Percentiles rank a stretch among this genome's conserved stretches.
These are phyloP conservation scores for Myotis myotis DNA, from an alignment of 2,797 vertebrate genomes.

Conservation along the genomic window DNA sequence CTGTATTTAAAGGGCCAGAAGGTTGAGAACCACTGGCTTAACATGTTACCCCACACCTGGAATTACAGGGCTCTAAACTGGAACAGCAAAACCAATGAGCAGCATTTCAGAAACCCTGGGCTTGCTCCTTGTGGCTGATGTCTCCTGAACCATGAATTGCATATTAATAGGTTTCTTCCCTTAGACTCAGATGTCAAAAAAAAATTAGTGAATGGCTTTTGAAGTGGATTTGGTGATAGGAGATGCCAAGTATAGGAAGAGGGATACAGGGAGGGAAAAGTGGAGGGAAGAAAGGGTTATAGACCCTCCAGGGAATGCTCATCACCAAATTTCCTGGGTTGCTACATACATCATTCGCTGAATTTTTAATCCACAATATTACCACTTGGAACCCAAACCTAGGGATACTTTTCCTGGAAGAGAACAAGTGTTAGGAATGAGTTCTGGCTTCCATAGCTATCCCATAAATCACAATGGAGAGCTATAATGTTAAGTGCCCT, in stretches of 20 bases:
- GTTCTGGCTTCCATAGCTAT: neutral
- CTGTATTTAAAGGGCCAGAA: no score
- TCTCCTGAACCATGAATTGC: neutral
- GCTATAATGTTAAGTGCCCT: constrained; percentile 19
- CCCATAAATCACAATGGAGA: constrained; percentile 33
- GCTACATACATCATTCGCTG: neutral
- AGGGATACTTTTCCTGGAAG: constrained; percentile 21
- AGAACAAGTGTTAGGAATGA: constrained; percentile 34
- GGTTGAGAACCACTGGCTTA: neutral
- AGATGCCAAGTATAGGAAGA: neutral
- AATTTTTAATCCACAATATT: neutral
- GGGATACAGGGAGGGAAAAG: neutral
- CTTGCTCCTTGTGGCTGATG: neutral
- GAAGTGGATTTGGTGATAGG: neutral
- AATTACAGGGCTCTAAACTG: neutral
- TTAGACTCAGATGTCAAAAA: neutral
- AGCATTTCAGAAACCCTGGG: neutral
- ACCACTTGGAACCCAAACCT: neutral
- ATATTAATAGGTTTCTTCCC: neutral
- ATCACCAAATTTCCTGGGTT: neutral
- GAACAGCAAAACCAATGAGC: neutral
- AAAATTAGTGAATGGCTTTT: constrained; percentile 4
- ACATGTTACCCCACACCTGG: neutral
- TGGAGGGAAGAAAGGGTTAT: neutral
- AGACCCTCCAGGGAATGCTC: neutral